phyloP scores from a whole-genome alignment of 2,797 vertebrate species.

The Sebastiscus albofasciatus region DNA sequence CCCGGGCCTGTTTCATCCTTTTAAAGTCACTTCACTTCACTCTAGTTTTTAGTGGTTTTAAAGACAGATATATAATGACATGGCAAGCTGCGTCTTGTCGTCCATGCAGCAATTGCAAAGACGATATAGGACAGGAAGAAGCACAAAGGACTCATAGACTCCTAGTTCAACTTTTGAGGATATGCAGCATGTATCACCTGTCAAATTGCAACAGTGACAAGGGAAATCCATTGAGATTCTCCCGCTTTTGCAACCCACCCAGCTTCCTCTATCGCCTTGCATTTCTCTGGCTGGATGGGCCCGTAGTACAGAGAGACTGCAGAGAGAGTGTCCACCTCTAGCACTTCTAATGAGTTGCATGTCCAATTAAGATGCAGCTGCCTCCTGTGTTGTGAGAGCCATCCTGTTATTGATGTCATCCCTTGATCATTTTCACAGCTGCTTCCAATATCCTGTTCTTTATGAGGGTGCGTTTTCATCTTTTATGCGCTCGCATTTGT shows the following conservation, averaged over 20 bases:
- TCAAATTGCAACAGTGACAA: background rate
- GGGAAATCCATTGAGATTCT: background rate
- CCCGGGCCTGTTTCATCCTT: background rate
- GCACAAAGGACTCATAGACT: background rate
- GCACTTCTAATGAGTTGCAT: constrained; percentile 65
- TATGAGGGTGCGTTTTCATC: constrained; percentile 76
- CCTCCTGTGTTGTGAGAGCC: constrained; percentile 61
- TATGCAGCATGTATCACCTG: background rate
- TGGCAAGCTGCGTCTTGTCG: background rate
- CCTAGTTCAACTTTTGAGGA: background rate
- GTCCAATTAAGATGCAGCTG: constrained; percentile 78
- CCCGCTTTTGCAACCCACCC: background rate
- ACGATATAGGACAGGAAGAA: background rate
- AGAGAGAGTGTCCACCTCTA: constrained; percentile 35
- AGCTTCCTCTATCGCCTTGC: constrained; percentile 13
- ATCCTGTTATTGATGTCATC: constrained; percentile 77
- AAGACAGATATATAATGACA: background rate
- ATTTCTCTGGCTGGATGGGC: constrained; percentile 11
- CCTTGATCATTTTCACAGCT: constrained; percentile 80
- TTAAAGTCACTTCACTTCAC: constrained; percentile 12
- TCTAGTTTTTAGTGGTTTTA: background rate
- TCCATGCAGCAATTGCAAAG: background rate
- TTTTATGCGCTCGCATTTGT: constrained; percentile 65
- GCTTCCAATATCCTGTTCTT: constrained; percentile 80
- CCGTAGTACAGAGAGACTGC: constrained; percentile 11